Conservation (phyloP, 1,140 invertebrate species). For the Bombus cullumanus region DNA sequence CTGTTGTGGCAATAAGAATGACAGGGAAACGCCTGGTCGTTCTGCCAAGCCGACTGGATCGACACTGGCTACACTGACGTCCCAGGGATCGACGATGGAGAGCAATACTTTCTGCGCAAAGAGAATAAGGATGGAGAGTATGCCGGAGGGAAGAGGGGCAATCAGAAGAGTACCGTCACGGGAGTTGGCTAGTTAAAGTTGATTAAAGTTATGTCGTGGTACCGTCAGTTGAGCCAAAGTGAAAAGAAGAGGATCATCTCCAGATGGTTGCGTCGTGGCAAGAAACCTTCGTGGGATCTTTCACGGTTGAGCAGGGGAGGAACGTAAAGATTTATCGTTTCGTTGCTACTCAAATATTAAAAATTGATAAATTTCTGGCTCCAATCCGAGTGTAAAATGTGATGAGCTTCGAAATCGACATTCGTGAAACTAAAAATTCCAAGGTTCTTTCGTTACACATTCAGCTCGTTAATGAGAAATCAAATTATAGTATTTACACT, state of each 20-base stretch:
- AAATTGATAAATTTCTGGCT: not conserved
- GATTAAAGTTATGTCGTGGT: conserved; percentile 58
- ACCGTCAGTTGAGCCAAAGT: not conserved
- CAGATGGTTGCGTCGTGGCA: not conserved
- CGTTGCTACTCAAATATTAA: not conserved
- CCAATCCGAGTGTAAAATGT: not conserved
- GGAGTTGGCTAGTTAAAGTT: conserved; percentile 73
- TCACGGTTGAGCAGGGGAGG: not conserved
- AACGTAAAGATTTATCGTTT: not conserved
- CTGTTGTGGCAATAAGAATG: conserved; percentile 53
- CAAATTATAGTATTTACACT: conserved; percentile 19
- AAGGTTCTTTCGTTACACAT: not conserved
- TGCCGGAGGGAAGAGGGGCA: conserved; percentile 32
- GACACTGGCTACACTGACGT: conserved; percentile 80
- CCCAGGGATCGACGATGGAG: conserved; percentile 81
- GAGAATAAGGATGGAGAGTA: conserved; percentile 65
- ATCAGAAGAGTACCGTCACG: conserved; percentile 44
- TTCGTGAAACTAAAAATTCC: not conserved
- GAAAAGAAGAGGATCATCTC: not conserved
- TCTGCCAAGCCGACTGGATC: conserved; percentile 73
- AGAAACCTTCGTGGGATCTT: no score
- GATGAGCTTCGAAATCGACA: not conserved
- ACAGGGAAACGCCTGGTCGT: conserved; percentile 71
- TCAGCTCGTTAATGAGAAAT: conserved; percentile 10
- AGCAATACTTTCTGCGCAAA: conserved; percentile 78